These are phyloP conservation scores for Alethe castanea DNA, from an alignment of 2,113 vertebrate species.

Conservation along the genomic window DNA sequence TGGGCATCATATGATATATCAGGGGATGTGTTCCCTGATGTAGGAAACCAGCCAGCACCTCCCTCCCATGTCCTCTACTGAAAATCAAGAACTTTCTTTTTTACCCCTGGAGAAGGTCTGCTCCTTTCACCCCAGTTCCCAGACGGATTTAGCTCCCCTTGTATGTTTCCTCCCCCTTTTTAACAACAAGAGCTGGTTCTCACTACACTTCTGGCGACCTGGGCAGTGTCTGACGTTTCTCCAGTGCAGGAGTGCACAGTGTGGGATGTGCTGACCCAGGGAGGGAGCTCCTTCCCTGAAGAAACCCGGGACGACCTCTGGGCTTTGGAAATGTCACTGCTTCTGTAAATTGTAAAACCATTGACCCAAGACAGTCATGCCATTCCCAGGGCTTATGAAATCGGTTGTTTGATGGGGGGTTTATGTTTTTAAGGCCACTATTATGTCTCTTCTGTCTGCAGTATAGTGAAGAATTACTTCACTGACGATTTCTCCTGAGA, in stretches of 20 bases:
- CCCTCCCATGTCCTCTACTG: not conserved
- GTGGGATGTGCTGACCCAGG: not conserved
- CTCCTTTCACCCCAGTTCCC: not conserved
- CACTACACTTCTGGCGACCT: rapidly evolving
- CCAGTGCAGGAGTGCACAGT: rapidly evolving
- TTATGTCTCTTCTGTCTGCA: not conserved
- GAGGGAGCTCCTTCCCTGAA: not conserved
- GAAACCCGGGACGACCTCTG: not conserved
- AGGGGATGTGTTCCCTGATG: not conserved
- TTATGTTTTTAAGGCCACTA: not conserved
- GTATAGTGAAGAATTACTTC: rapidly evolving
- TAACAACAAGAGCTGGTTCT: not conserved
- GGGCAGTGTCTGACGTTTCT: rapidly evolving
- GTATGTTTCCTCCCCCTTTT: not conserved
- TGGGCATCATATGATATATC: not conserved
- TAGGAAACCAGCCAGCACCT: not conserved
- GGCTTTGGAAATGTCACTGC: not conserved
- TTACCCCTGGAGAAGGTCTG: not conserved
- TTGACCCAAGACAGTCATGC: not conserved
- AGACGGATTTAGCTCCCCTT: rapidly evolving
- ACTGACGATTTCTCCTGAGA: rapidly evolving
- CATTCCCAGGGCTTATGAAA: not conserved
- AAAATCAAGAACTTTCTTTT: not conserved
- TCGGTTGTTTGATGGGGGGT: rapidly evolving
- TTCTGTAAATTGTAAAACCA: not conserved